Evolutionary conservation across 2,888 invertebrate species (phyloP).

Genomic region (Amphimallon solstitiale): DNA sequence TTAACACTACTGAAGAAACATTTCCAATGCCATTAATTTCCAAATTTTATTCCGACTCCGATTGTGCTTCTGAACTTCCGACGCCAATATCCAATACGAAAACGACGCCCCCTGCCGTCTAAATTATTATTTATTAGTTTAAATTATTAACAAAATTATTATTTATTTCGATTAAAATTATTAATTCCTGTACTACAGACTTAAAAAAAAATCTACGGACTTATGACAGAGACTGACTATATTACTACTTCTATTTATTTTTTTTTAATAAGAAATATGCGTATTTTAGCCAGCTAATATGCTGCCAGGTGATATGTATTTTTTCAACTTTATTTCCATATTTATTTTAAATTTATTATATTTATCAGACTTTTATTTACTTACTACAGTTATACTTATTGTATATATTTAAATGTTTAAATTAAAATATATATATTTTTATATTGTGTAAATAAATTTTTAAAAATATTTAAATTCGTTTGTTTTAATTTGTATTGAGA

Average conservation of each 20-base stretch:
- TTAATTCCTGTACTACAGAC: slow-evolving; percentile 1
- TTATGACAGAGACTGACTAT: slow-evolving; percentile 6
- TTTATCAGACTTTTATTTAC: slow-evolving; percentile 25
- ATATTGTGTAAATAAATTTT: slow-evolving; percentile 27
- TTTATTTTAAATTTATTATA: slow-evolving; percentile 38
- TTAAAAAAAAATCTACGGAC: not conserved
- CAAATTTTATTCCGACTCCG: slow-evolving; percentile 35
- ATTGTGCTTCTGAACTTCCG: slow-evolving; percentile 45
- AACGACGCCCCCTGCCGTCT: not conserved
- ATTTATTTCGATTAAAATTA: slow-evolving; percentile 10
- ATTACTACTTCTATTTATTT: slow-evolving; percentile 11
- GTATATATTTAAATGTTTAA: slow-evolving; percentile 29
- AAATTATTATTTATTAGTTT: not conserved
- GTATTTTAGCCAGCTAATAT: slow-evolving; percentile 42
- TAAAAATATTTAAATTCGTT: not conserved
- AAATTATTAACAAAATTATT: slow-evolving; percentile 13
- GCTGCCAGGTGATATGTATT: slow-evolving; percentile 47
- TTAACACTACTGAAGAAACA: slow-evolving; percentile 41
- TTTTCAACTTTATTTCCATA: slow-evolving; percentile 30
- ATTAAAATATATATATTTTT: slow-evolving; percentile 30
- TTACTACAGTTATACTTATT: slow-evolving; percentile 23
- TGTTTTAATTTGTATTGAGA: not conserved
- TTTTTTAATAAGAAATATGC: slow-evolving; percentile 20
- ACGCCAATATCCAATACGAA: slow-evolving; percentile 41
- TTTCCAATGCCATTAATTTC: slow-evolving; percentile 27